Percentiles rank a stretch among this genome's conserved stretches.
Conservation (phyloP, 2,797 vertebrate species). For the Dryobates pubescens region DNA sequence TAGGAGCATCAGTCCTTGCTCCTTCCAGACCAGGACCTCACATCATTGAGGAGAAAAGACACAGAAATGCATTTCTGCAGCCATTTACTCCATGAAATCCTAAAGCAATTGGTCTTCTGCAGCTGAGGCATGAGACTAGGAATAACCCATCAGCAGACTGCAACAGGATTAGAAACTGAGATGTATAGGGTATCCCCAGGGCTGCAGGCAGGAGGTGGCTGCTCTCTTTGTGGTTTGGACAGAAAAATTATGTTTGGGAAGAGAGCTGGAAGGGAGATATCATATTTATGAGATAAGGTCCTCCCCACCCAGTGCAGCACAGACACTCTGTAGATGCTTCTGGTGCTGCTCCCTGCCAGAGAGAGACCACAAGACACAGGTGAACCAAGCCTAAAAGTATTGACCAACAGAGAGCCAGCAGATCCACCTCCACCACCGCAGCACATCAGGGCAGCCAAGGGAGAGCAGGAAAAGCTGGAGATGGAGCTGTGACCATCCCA, state of each 20-base stretch:
- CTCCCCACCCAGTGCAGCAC: neutral
- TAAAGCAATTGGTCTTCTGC: neutral
- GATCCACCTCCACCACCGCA: neutral
- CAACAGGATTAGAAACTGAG: neutral
- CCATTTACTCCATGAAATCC: neutral
- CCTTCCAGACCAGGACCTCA: neutral
- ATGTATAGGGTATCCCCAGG: neutral
- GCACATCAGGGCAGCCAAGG: neutral
- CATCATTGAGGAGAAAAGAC: neutral
- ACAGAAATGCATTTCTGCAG: neutral
- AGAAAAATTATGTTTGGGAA: neutral
- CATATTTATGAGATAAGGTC: neutral
- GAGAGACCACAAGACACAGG: neutral
- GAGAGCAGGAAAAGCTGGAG: neutral
- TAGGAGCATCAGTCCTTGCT: neutral
- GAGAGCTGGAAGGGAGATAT: neutral
- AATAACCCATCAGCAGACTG: neutral
- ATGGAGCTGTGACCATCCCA: neutral
- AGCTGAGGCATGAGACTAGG: neutral
- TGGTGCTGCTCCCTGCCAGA: neutral
- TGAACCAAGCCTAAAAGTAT: neutral
- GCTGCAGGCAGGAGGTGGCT: neutral
- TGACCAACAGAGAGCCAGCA: neutral
- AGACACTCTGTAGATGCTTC: neutral
- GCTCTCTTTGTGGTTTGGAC: neutral